phyloP scores from a whole-genome alignment of 2,888 invertebrate species.

The Cabera pusaria region DNA sequence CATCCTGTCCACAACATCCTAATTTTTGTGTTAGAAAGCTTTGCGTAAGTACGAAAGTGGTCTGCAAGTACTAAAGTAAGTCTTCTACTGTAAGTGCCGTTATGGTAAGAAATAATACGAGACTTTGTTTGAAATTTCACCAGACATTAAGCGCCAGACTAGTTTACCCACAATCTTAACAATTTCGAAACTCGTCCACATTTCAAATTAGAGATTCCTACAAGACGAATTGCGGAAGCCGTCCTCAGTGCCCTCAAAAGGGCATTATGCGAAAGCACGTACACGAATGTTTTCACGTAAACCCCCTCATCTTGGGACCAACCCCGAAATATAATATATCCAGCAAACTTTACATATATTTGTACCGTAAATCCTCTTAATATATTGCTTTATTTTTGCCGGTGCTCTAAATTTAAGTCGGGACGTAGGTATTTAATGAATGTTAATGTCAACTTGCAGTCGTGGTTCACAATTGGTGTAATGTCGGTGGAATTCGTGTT shows the following conservation, averaged over 20 bases:
- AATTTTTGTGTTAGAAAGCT: too few relatives aligned
- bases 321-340: constrained; percentile 82
- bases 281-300: constrained; percentile 79
- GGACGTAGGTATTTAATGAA: constrained; percentile 76
- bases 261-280: constrained; percentile 82
- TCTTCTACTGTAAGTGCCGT: too few relatives aligned
- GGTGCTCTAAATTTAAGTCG: constrained; percentile 72
- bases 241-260: constrained; percentile 68
- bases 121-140: too few relatives aligned
- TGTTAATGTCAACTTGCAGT: constrained; percentile 73
- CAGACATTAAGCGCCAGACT: too few relatives aligned
- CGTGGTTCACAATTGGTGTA: constrained; percentile 61
- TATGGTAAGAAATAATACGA: too few relatives aligned
- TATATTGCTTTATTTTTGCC: constrained; percentile 82
- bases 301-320: constrained; percentile 72
- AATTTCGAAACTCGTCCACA: constrained; percentile 73
- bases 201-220: constrained; percentile 82
- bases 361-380: constrained; percentile 82
- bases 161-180: constrained; percentile 54
- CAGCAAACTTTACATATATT: constrained; percentile 83
- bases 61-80: too few relatives aligned
- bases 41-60: too few relatives aligned
- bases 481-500: constrained; percentile 48
- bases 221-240: constrained; percentile 80
- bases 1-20: too few relatives aligned